Conservation (phyloP, 2,113 vertebrate species). For the Amia ocellicauda region DNA sequence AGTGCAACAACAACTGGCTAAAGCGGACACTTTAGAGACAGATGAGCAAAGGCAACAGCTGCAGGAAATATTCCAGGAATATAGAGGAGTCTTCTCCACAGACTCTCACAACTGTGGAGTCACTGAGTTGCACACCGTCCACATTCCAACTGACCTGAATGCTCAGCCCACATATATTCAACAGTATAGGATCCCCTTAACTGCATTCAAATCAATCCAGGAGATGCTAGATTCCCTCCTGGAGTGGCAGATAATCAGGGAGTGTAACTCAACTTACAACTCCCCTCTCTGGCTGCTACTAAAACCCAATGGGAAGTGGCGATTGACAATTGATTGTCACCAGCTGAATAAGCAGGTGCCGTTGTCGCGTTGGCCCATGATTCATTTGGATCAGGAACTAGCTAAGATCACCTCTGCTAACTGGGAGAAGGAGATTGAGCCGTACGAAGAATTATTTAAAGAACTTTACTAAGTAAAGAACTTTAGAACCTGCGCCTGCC, state of each 20-base stretch:
- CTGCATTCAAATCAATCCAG: slow-evolving; percentile 15
- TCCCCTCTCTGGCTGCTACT: too few species aligned
- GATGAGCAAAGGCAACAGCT: not conserved
- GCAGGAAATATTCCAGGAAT: not conserved
- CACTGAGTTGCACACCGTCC: not conserved
- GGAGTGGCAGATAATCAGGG: not conserved
- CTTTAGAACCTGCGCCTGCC: too few species aligned
- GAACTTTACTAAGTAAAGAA: too few species aligned
- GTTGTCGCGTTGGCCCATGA: too few species aligned
- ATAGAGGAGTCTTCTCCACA: not conserved
- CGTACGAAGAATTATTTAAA: too few species aligned
- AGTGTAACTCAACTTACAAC: too few species aligned
- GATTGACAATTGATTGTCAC: too few species aligned
- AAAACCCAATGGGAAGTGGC: too few species aligned
- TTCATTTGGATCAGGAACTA: too few species aligned
- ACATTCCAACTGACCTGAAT: slow-evolving; percentile 20
- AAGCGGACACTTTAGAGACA: slow-evolving; percentile 2
- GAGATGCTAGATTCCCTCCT: slow-evolving; percentile 8
- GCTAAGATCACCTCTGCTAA: too few species aligned
- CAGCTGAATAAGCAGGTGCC: too few species aligned
- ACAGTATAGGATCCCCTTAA: slow-evolving; percentile 5
- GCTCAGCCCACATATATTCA: not conserved
- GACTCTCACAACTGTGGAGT: slow-evolving; percentile 14
- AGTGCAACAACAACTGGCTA: slow-evolving; percentile 3
- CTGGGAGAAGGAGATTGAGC: too few species aligned